A percentile compares a stretch with the other conserved stretches of the same genome.
Evolutionary conservation across 2,113 vertebrate species (phyloP).

Genomic region (Pomatorhinus ruficollis): DNA sequence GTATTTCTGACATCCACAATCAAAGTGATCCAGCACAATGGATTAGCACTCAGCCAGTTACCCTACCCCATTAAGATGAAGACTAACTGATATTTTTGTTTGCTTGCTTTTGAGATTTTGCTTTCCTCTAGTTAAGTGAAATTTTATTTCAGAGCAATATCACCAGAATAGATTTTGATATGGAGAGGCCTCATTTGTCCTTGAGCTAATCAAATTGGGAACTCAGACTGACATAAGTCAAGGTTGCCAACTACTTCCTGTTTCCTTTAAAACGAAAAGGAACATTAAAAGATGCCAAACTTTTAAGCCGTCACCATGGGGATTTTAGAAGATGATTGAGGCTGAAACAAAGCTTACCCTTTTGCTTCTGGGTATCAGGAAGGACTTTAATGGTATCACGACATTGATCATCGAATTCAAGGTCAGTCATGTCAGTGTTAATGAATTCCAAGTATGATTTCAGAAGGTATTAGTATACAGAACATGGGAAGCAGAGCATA

Average conservation of each 20-base stretch:
- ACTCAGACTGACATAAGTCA: not conserved
- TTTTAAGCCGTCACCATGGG: conserved; percentile 18
- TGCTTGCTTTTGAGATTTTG: conserved; percentile 52
- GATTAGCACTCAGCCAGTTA: not conserved
- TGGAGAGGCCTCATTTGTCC: not conserved
- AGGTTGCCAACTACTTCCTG: conserved; percentile 40
- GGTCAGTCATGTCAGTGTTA: not conserved
- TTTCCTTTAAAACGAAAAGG: conserved; percentile 52
- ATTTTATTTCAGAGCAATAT: conserved; percentile 33
- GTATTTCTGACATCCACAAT: not conserved
- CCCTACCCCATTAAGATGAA: not conserved
- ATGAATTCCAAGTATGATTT: conserved; percentile 3
- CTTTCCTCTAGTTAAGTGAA: conserved; percentile 19
- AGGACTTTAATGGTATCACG: conserved; percentile 20
- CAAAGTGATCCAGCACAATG: not conserved
- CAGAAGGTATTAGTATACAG: not conserved
- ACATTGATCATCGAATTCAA: conserved; percentile 33
- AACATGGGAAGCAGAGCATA: not conserved
- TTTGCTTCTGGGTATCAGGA: conserved; percentile 58
- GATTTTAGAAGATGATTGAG: conserved; percentile 38
- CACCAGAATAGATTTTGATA: not conserved
- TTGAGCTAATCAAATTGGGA: conserved; percentile 5
- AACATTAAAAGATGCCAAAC: conserved; percentile 34
- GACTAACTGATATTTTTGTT: not conserved
- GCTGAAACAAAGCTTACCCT: conserved; percentile 15